A percentile compares a stretch with the other conserved stretches of the same genome.
phyloP scores from a whole-genome alignment of 2,797 vertebrate genomes.

The Merluccius polli region DNA sequence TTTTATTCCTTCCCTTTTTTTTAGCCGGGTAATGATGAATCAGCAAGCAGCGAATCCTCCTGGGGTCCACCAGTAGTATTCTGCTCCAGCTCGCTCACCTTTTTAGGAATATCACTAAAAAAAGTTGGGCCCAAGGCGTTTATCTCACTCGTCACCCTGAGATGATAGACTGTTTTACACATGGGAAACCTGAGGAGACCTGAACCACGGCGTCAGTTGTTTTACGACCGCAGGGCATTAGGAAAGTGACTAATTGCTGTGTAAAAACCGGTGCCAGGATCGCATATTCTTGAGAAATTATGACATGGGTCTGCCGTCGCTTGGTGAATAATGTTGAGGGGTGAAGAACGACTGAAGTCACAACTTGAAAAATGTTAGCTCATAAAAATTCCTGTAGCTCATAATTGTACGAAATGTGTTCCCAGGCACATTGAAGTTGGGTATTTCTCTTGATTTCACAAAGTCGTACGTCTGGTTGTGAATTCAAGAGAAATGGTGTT shows the following conservation, averaged over 20 bases:
- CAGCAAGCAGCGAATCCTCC: conserved; percentile 25
- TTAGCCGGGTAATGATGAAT: conserved; percentile 27
- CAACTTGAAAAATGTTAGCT: conserved; percentile 8
- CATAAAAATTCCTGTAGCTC: conserved; percentile 16
- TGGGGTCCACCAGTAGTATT: conserved; percentile 16
- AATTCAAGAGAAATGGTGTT: neutral
- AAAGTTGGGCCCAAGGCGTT: conserved; percentile 23
- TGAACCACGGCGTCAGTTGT: conserved; percentile 26
- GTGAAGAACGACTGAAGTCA: conserved; percentile 10
- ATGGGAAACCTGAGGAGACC: conserved; percentile 15
- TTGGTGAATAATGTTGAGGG: conserved; percentile 8
- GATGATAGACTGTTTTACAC: conserved; percentile 29
- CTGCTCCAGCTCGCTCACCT: conserved; percentile 7
- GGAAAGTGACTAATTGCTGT: conserved; percentile 34
- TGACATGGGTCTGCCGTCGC: conserved; percentile 24
- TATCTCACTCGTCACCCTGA: conserved; percentile 17
- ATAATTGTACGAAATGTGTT: neutral
- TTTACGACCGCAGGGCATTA: conserved; percentile 32
- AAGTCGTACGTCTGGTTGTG: conserved; percentile 2
- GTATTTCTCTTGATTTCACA: neutral
- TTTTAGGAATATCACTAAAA: conserved; percentile 35
- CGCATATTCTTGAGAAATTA: conserved; percentile 7
- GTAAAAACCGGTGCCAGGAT: neutral
- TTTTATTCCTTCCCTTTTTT: conserved; percentile 26
- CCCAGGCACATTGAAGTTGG: neutral